A percentile compares a stretch with the other conserved stretches of the same genome.
Evolutionary conservation across 2,113 vertebrate genomes (phyloP).

Genomic region (Phrynosoma platyrhinos): DNA sequence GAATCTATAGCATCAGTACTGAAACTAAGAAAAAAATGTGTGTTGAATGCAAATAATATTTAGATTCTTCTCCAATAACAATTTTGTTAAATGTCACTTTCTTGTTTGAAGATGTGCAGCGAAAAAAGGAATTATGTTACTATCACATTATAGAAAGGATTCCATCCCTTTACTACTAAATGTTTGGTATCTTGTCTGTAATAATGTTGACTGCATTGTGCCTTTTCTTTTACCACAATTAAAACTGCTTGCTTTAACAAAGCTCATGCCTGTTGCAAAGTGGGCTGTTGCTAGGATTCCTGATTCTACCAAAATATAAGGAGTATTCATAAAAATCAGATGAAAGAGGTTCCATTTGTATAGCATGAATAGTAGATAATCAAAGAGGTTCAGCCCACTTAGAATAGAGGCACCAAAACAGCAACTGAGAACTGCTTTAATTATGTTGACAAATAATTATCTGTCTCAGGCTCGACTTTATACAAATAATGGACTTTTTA

Average conservation of each 20-base stretch:
- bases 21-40: slow-evolving; percentile 2
- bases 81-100: neutral
- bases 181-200: slow-evolving; percentile 41
- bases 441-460: slow-evolving; percentile 55
- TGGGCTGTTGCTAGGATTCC: slow-evolving; percentile 64
- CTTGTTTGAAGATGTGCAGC: slow-evolving; percentile 35
- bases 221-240: slow-evolving; percentile 49
- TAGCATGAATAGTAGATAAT: slow-evolving; percentile 59
- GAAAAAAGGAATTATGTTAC: slow-evolving; percentile 40
- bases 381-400: slow-evolving; percentile 36
- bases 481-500: slow-evolving; percentile 57
- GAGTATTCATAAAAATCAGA: slow-evolving; percentile 50
- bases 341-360: slow-evolving; percentile 59
- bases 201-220: slow-evolving; percentile 21
- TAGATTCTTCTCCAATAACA: neutral
- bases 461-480: slow-evolving; percentile 6
- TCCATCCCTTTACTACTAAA: slow-evolving; percentile 27
- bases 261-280: slow-evolving; percentile 45
- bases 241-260: slow-evolving; percentile 59
- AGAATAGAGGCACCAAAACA: slow-evolving; percentile 43
- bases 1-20: neutral
- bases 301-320: slow-evolving; percentile 55
- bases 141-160: neutral
- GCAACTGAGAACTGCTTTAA: slow-evolving; percentile 38
- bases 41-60: slow-evolving; percentile 3